A percentile compares a stretch with the other conserved stretches of the same genome.
These are phyloP conservation scores for Eupsilia transversa DNA, from an alignment of 2,888 invertebrate species.

Conservation along the genomic window DNA sequence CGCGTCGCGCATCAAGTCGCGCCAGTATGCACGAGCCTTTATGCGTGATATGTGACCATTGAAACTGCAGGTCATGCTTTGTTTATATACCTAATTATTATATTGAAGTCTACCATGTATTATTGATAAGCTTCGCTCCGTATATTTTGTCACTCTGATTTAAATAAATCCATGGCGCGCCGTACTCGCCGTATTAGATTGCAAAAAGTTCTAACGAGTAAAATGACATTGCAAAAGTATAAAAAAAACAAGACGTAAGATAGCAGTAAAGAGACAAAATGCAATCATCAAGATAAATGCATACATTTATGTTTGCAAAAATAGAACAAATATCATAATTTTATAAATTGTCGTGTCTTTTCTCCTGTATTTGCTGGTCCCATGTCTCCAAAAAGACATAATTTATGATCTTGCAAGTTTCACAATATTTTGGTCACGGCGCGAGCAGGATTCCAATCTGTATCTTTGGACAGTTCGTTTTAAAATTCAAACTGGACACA, in stretches of 20 bases:
- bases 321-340: neutral
- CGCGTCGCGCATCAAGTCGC: too few relatives aligned
- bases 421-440: conserved; percentile 56
- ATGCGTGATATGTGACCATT: neutral
- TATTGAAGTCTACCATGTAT: neutral
- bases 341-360: neutral
- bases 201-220: neutral
- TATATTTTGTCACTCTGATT: conserved; percentile 14
- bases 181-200: neutral
- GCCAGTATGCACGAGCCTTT: too few relatives aligned
- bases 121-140: neutral
- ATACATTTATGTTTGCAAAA: neutral
- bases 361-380: conserved; percentile 1
- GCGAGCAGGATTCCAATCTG: conserved; percentile 46
- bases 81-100: neutral
- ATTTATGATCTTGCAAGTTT: conserved; percentile 44
- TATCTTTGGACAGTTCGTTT: conserved; percentile 50
- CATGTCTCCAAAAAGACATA: conserved; percentile 26
- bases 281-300: too few relatives aligned
- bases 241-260: neutral
- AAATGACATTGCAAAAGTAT: neutral
- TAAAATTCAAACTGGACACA: conserved; percentile 47
- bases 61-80: neutral
- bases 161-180: neutral
- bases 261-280: neutral